These are phyloP conservation scores for Drosophila colorata DNA, from an alignment of 2,888 invertebrate genomes.

Conservation along the genomic window DNA sequence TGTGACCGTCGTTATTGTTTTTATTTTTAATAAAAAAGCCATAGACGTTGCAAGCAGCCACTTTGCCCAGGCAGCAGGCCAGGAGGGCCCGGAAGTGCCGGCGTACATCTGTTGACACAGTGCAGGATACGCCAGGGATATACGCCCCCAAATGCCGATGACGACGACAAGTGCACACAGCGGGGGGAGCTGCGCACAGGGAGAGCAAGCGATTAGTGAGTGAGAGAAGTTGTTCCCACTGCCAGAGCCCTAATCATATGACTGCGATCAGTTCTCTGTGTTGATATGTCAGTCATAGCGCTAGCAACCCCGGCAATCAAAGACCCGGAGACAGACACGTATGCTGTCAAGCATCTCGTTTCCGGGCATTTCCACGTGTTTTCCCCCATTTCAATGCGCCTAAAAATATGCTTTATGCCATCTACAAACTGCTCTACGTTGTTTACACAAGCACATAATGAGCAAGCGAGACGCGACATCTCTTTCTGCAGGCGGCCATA, in stretches of 20 bases:
- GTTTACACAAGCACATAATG: slow-evolving; percentile 68
- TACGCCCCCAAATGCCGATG: background rate
- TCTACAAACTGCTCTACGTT: slow-evolving; percentile 51
- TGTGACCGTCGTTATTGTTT: slow-evolving; percentile 62
- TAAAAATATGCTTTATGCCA: slow-evolving; percentile 48
- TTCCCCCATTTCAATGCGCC: slow-evolving; percentile 20
- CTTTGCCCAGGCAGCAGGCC: slow-evolving; percentile 20
- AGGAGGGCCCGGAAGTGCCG: slow-evolving; percentile 27
- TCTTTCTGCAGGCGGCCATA: slow-evolving; percentile 57
- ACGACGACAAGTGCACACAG: slow-evolving; percentile 18
- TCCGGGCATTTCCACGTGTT: slow-evolving; percentile 6
- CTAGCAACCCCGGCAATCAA: slow-evolving; percentile 32
- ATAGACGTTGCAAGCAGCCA: slow-evolving; percentile 27
- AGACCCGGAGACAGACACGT: slow-evolving; percentile 13
- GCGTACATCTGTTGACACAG: slow-evolving; percentile 40
- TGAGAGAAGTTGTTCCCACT: background rate
- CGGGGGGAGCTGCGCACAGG: background rate
- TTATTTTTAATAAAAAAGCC: slow-evolving; percentile 61
- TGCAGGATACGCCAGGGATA: slow-evolving; percentile 30
- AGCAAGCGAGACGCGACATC: slow-evolving; percentile 38
- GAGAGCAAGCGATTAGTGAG: slow-evolving; percentile 38
- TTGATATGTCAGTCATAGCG: slow-evolving; percentile 24
- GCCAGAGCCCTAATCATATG: slow-evolving; percentile 7
- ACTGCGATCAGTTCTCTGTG: slow-evolving; percentile 17
- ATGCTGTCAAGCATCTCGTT: slow-evolving; percentile 20